Evolutionary conservation across 2,888 invertebrate species (phyloP), one percentile per base, ranked within the genome.

Genomic region (Cosmia trapezina): DNA sequence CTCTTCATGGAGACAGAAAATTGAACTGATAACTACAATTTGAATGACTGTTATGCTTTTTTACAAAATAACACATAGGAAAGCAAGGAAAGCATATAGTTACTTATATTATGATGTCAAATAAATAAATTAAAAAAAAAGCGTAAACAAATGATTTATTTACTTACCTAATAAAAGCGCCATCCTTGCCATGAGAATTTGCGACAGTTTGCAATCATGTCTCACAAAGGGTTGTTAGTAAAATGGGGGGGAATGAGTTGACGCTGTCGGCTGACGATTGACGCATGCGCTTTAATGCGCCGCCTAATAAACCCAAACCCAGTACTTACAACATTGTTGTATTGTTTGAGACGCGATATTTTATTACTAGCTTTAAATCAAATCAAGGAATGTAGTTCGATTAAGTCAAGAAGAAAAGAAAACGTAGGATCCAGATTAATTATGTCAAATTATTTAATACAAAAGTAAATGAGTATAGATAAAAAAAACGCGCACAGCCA

Each of bases 401-500:
- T 22, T 33, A 11, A 11, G 7, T 33, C 8, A 28, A 56, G 57
- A 57, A 65, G 17, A 28, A 49, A 53, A 33, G 6, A 49, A 49
- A 43, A 49, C 17, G 4, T 28, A 9, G 9, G 3, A 54, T 73
- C 3, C 22, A 19, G 37, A 81, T 60, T 45, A 56, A 59, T 81
- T 66, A 53, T 69, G 70, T 68, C 11, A 61, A 76, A 72, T 80
- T 74, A 74, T 76, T 61, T 67, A 62, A 68, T 68, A 37, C 12
- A 76, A 70, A 74, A 74, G 67, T 80, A 67, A 64, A 70, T 61
- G 73, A 63, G 60, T 78, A 67, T 70, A 67, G 37, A 68, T 81
- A 37, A 67, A 70, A 81, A 73, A 54, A 70, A 64, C 74, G 33
- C 33, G 53, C 61, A 82, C 78, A 68, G 64, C 41, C 51, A 74